phyloP scores from a whole-genome alignment of 2,113 vertebrate genomes.

The Brachyhypopomus occidentalis region DNA sequence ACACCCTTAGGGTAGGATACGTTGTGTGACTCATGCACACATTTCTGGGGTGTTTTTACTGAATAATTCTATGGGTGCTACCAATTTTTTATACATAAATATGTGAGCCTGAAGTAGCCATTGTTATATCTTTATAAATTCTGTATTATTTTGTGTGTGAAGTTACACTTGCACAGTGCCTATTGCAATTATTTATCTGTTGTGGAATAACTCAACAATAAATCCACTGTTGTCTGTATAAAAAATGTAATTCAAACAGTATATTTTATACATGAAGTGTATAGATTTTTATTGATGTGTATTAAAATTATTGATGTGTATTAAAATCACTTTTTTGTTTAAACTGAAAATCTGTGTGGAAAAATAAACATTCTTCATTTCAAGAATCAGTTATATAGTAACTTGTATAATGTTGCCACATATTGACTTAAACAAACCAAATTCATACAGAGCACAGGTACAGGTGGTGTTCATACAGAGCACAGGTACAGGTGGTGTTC shows the following conservation, averaged over 20 bases:
- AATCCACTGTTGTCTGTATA: slow-evolving; percentile 13
- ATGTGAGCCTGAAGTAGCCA: slow-evolving; percentile 8
- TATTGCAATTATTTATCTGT: slow-evolving; percentile 38
- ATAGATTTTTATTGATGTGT: slow-evolving; percentile 35
- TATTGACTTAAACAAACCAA: too few species aligned
- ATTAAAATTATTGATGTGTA: slow-evolving; percentile 30
- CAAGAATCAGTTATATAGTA: too few species aligned
- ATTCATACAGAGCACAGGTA: too few species aligned
- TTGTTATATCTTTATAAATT: neutral
- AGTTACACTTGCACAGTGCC: slow-evolving; percentile 30
- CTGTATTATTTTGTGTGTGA: slow-evolving; percentile 28
- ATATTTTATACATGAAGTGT: slow-evolving; percentile 29
- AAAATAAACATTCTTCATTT: too few species aligned
- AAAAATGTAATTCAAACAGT: slow-evolving; percentile 27
- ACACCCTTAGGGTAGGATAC: neutral
- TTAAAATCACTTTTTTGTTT: slow-evolving; percentile 2
- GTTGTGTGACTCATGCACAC: neutral
- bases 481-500: too few species aligned
- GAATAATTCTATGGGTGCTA: slow-evolving; percentile 43
- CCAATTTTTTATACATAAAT: slow-evolving; percentile 15
- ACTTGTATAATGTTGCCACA: too few species aligned
- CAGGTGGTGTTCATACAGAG: too few species aligned
- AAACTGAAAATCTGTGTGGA: neutral
- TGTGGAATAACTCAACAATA: slow-evolving; percentile 32
- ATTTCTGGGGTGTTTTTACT: neutral